Conservation (phyloP, 2,797 vertebrate species). For the Pipistrellus kuhlii region DNA sequence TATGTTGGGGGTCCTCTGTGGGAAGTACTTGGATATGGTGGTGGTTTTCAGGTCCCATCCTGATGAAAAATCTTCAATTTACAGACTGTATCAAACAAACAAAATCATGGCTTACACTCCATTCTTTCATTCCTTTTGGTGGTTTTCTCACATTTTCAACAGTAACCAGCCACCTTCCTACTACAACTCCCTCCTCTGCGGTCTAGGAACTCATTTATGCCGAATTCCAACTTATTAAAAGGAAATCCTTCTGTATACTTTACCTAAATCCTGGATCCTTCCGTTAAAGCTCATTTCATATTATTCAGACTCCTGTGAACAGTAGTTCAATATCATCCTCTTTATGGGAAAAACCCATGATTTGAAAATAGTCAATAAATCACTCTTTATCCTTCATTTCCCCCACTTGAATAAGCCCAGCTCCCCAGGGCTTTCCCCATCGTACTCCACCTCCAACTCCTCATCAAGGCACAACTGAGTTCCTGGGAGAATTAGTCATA, state of each 20-base stretch:
- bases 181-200: neutral
- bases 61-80: slow-evolving; percentile 20
- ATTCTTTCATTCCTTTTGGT: neutral
- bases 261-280: slow-evolving; percentile 55
- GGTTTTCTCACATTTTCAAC: slow-evolving; percentile 15
- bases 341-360: slow-evolving; percentile 69
- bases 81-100: slow-evolving; percentile 31
- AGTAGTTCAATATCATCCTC: slow-evolving; percentile 67
- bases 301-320: slow-evolving; percentile 67
- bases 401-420: slow-evolving; percentile 38
- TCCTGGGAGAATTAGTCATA: slow-evolving; percentile 45
- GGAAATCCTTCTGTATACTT: slow-evolving; percentile 57
- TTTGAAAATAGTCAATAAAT: slow-evolving; percentile 74
- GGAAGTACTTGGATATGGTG: neutral
- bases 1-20: neutral
- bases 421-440: slow-evolving; percentile 21
- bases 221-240: slow-evolving; percentile 49
- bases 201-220: neutral
- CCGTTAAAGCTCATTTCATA: slow-evolving; percentile 63
- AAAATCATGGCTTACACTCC: neutral
- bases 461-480: slow-evolving; percentile 35
- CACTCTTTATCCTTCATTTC: slow-evolving; percentile 70
- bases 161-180: slow-evolving; percentile 1
- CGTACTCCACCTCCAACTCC: neutral
- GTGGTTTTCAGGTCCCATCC: slow-evolving; percentile 13